phyloP scores from a whole-genome alignment of 2,113 vertebrate species.

The Riparia riparia region DNA sequence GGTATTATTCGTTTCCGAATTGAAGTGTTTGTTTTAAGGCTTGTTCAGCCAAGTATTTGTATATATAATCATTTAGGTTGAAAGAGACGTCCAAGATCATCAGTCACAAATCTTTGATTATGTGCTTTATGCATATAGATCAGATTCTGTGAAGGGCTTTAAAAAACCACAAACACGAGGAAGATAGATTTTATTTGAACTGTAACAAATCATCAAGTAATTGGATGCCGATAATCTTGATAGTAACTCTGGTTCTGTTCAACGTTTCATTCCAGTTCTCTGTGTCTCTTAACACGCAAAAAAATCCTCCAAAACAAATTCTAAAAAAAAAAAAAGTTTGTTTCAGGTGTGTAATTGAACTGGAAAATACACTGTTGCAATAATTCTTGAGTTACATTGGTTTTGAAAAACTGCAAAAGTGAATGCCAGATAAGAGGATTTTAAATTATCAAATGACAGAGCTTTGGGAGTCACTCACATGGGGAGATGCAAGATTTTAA shows the following conservation, averaged over 20 bases:
- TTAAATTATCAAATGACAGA: background rate
- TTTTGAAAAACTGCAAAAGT: background rate
- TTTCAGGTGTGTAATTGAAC: background rate
- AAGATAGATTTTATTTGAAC: background rate
- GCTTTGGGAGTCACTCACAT: background rate
- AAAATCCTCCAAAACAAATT: background rate
- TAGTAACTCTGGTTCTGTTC: background rate
- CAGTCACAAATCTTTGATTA: fast-evolving
- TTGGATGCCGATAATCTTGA: fast-evolving
- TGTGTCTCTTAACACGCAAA: background rate
- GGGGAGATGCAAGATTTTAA: background rate
- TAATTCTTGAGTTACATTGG: background rate
- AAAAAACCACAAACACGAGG: fast-evolving
- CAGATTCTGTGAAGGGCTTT: background rate
- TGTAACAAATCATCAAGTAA: background rate
- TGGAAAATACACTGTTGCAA: background rate
- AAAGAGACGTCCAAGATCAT: background rate
- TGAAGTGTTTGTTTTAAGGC: background rate
- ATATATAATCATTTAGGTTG: fast-evolving
- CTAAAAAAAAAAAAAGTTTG: background rate
- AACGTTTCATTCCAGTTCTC: background rate
- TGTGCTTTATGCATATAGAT: fast-evolving
- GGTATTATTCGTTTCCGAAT: fast-evolving
- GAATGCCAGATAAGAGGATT: background rate
- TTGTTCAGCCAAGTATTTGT: background rate